These are phyloP conservation scores for Falco concolor DNA, from an alignment of 2,797 vertebrate genomes.

Conservation along the genomic window DNA sequence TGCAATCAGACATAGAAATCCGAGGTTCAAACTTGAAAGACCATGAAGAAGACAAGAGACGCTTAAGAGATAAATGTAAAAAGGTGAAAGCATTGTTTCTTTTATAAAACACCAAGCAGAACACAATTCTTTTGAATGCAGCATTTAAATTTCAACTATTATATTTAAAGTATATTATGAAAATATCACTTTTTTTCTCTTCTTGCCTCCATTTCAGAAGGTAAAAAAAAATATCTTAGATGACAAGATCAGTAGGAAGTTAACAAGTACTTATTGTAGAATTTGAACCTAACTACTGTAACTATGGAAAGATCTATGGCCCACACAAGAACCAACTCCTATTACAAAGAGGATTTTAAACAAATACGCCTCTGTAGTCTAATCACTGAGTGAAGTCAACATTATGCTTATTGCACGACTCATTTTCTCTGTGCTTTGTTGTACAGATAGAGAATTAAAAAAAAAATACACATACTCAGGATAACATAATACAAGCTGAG, in stretches of 20 bases:
- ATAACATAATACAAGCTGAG: background rate
- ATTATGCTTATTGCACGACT: background rate
- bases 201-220: background rate
- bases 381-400: background rate
- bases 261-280: background rate
- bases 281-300: slow-evolving; percentile 1
- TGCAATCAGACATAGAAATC: background rate
- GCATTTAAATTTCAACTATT: background rate
- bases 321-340: background rate
- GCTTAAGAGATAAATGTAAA: background rate
- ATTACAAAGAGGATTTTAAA: background rate
- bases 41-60: background rate
- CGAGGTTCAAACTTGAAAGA: background rate
- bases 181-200: background rate
- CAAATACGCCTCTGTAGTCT: background rate
- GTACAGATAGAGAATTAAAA: background rate
- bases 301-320: background rate
- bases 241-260: background rate
- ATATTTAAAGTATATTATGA: background rate
- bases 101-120: background rate
- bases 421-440: background rate
- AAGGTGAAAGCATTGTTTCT: background rate
- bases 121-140: background rate
- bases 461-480: background rate
- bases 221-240: background rate